Evolutionary conservation across 2,113 vertebrate genomes (phyloP).

Genomic region (Noctilio leporinus): DNA sequence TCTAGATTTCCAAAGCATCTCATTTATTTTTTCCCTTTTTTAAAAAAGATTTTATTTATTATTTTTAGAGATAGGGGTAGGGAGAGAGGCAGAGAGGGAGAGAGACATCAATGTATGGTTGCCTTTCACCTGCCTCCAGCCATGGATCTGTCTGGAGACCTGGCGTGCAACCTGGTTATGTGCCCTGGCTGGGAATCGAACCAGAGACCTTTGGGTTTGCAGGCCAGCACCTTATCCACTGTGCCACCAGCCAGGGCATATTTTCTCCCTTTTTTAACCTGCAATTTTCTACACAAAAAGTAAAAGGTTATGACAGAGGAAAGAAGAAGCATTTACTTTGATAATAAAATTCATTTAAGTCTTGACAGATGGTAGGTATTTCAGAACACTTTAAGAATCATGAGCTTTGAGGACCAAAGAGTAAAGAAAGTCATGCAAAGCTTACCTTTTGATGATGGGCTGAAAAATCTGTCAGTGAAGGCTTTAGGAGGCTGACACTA

Average conservation of each 20-base stretch:
- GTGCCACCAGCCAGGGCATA: no score
- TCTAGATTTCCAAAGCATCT: background rate
- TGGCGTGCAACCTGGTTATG: no score
- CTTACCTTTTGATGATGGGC: background rate
- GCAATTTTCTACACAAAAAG: background rate
- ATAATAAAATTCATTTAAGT: background rate
- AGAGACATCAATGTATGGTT: no score
- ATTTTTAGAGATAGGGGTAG: no score
- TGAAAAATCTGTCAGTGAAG: background rate
- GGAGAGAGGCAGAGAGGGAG: no score
- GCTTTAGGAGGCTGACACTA: background rate
- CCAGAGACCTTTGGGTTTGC: no score
- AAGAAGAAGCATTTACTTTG: background rate
- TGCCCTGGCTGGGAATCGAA: no score
- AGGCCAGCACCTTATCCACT: no score
- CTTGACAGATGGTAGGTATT: background rate
- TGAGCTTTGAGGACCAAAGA: background rate
- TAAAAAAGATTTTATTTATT: no score
- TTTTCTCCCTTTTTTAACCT: background rate
- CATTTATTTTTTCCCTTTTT: background rate
- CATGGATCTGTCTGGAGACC: no score
- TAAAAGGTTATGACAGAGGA: background rate
- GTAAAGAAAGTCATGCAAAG: background rate
- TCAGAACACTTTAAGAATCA: slow-evolving; percentile 4
- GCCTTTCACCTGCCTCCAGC: no score